Conservation (phyloP, 1,140 invertebrate genomes). For the Rhizoglyphus robini region DNA sequence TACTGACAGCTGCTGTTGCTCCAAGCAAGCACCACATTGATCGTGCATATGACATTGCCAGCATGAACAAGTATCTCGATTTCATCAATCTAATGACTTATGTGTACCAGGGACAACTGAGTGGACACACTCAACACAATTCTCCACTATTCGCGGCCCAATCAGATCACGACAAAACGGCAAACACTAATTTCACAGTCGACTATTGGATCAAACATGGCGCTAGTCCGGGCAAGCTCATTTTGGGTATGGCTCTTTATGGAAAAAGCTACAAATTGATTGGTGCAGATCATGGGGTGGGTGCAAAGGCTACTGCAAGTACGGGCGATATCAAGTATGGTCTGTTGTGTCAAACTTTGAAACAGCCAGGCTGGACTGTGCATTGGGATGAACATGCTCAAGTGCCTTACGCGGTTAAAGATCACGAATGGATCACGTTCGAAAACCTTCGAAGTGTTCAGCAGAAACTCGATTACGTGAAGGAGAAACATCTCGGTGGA, state of each 20-base stretch:
- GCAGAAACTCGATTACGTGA: constrained; percentile 25
- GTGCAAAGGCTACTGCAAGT: background rate
- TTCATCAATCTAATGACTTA: constrained; percentile 66
- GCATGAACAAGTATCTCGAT: constrained; percentile 50
- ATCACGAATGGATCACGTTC: background rate
- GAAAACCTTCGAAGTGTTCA: too few species aligned
- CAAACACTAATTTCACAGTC: constrained; percentile 43
- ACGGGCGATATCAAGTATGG: background rate
- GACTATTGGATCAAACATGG: constrained; percentile 76
- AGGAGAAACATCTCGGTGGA: constrained; percentile 23
- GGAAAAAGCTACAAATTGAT: constrained; percentile 47
- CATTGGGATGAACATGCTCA: background rate
- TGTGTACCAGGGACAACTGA: constrained; percentile 72
- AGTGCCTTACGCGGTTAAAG: background rate
- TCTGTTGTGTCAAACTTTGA: background rate
- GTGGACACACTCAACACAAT: constrained; percentile 40
- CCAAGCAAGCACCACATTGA: constrained; percentile 40
- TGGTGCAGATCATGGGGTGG: constrained; percentile 45
- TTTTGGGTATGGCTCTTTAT: constrained; percentile 55
- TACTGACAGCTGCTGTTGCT: constrained; percentile 43
- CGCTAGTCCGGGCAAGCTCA: constrained; percentile 60
- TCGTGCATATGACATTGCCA: constrained; percentile 57
- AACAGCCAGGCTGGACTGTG: background rate
- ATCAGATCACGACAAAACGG: constrained; percentile 40
- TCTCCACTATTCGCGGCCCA: constrained; percentile 36